Base-by-base conservation (phyloP, 2,888 invertebrate species). In the Xestia ashworthii region DNA sequence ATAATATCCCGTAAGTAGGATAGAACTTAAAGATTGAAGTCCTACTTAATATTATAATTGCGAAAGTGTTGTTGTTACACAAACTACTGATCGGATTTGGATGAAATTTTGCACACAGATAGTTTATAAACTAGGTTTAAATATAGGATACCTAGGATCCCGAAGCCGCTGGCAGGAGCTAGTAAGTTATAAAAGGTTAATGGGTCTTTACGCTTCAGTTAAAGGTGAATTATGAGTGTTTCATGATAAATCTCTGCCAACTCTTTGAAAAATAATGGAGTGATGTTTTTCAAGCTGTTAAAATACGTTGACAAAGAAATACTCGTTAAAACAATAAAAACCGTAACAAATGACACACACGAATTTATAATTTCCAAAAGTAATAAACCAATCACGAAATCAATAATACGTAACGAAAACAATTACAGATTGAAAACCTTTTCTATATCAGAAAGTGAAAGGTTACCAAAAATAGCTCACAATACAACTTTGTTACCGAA, bases 401-500 rank as follows among this genome's bases (percentile, higher is more conserved):
- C 50, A 69, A 78, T 14, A 53, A 53, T 46, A 62, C 0, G 22
- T 12, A 64, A 76, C 32, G 65, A 38, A 78, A 80, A 68, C 83
- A 50, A 70, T 77, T 46, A 68, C 55, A 68, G 12, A 60, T 80
- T 22, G 38, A 65, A 66, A 38, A 60, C 48, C 41, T 22, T 68
- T 69, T 53, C 11, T 32, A 53, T n/a, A 38, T 22, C 41, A 68
- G 5, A 69, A 5, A 58, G 14, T 0, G n/a, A 66, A 67, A 85
- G 6, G 41, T 71, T 70, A 38, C 53, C 11, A 32, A 69, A 67
- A 74, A 69, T 55, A 69, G 12, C 44, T 22, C 58, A 53, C 60
- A 55, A 76, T 64, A 69, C 55, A 66, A 77, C 55, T 58, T 71
- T 68, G 50, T 46, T 53, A 77, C 38, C 53, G 58, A 73, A 83